These are phyloP conservation scores for Calephelis virginiensis DNA, from an alignment of 1,140 invertebrate species.

Conservation along the genomic window DNA sequence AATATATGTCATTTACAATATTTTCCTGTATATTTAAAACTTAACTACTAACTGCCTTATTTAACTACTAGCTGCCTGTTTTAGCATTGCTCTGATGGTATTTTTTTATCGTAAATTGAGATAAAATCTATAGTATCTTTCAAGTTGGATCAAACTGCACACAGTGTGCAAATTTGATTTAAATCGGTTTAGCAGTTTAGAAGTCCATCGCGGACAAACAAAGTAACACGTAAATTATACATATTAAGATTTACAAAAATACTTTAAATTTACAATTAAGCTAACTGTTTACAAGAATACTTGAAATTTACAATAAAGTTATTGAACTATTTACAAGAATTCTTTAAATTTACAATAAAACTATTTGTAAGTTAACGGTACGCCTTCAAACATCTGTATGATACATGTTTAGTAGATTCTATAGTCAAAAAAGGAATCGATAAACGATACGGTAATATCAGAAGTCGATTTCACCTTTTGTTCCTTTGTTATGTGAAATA, in stretches of 20 bases:
- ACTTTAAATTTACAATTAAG: constrained; percentile 45
- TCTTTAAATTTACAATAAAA: constrained; percentile 45
- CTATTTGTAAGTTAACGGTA: constrained; percentile 62
- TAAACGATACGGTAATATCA: constrained; percentile 74
- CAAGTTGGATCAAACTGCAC: too few relatives aligned
- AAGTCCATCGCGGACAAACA: too few relatives aligned
- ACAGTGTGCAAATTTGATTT: too few relatives aligned
- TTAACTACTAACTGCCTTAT: too few relatives aligned
- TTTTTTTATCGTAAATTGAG: too few relatives aligned
- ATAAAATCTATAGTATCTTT: too few relatives aligned
- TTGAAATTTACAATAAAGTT: constrained; percentile 46
- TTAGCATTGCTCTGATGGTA: too few relatives aligned
- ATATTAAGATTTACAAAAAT: constrained; percentile 12
- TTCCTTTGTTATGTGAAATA: constrained; percentile 55
- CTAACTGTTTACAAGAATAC: constrained; percentile 35
- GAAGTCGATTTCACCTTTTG: constrained; percentile 71
- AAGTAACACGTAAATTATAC: too few relatives aligned
- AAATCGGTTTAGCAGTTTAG: too few relatives aligned
- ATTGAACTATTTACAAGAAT: constrained; percentile 40
- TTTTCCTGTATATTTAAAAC: too few relatives aligned
- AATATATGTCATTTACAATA: too few relatives aligned
- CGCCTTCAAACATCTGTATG: constrained; percentile 65
- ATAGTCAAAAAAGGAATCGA: constrained; percentile 45
- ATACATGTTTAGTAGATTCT: constrained; percentile 45
- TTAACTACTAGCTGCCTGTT: too few relatives aligned